Conservation (phyloP, 2,888 invertebrate genomes). For the Sarcophaga rosellei region DNA sequence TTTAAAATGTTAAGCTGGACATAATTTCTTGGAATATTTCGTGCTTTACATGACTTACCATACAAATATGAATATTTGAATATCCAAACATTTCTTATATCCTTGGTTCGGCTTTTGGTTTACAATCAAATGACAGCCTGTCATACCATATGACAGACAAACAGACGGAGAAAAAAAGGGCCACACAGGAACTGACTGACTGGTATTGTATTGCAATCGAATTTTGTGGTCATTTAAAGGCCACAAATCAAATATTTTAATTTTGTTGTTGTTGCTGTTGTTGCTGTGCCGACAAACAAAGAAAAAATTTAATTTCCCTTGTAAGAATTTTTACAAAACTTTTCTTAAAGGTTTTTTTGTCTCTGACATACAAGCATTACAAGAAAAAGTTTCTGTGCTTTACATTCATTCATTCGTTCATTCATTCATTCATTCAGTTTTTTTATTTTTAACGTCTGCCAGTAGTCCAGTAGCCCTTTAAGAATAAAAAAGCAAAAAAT, state of each 20-base stretch:
- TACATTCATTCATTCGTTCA: no score
- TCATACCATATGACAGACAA: not conserved
- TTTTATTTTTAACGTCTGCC: not conserved
- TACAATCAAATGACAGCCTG: not conserved
- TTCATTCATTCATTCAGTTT: no score
- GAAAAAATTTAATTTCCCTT: constrained; percentile 12
- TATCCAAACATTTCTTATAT: not conserved
- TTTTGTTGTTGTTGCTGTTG: not conserved
- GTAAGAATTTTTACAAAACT: not conserved
- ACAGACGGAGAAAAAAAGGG: not conserved
- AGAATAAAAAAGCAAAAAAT: constrained; percentile 35
- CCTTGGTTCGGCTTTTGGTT: not conserved
- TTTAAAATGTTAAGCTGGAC: constrained; percentile 12
- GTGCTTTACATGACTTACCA: not conserved
- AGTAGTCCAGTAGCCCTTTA: not conserved
- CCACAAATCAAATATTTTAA: constrained; percentile 2
- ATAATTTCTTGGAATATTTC: not conserved
- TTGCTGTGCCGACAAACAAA: not conserved
- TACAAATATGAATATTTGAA: not conserved
- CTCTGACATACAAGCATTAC: no score
- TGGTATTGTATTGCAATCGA: not conserved
- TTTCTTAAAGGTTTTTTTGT: not conserved
- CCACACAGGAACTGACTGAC: not conserved
- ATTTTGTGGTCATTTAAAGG: not conserved
- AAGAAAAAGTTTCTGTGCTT: no score